A percentile compares a stretch with the other conserved stretches of the same genome.
These are phyloP conservation scores for Pterobdella sp. DNA, from an alignment of 2,888 invertebrate species.

Conservation along the genomic window DNA sequence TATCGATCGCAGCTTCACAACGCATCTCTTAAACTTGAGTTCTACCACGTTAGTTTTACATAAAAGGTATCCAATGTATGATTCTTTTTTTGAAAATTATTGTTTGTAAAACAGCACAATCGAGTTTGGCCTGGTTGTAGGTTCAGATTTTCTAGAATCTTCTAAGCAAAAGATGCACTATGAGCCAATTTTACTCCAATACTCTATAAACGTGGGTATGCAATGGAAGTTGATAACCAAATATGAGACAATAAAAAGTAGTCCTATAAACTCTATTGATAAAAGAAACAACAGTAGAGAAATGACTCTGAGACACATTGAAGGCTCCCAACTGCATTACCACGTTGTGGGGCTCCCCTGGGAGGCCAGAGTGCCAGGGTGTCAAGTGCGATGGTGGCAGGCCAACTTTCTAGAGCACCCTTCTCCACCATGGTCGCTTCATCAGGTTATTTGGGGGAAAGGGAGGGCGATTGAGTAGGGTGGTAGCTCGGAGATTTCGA, in stretches of 20 bases:
- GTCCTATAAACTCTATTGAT: neutral
- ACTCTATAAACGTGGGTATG: neutral
- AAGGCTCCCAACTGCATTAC: neutral
- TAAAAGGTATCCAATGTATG: neutral
- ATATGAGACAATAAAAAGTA: neutral
- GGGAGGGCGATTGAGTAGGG: too few species aligned
- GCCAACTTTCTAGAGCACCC: neutral
- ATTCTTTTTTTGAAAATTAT: neutral
- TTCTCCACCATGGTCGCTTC: neutral
- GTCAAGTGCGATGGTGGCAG: slow-evolving; percentile 9
- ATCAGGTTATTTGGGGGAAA: too few species aligned
- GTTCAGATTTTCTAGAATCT: neutral
- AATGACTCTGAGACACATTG: neutral
- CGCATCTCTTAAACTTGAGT: neutral
- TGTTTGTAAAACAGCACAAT: neutral
- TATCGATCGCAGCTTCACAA: neutral
- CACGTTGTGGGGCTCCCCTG: neutral
- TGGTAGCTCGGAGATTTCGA: too few species aligned
- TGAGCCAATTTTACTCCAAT: slow-evolving; percentile 1
- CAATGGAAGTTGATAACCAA: neutral
- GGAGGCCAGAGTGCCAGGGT: neutral
- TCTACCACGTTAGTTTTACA: neutral
- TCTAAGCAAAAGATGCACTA: neutral
- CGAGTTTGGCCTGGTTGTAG: neutral
- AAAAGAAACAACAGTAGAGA: neutral